Evolutionary conservation across 2,888 invertebrate species (phyloP).

Genomic region (Euplagia quadripunctaria): DNA sequence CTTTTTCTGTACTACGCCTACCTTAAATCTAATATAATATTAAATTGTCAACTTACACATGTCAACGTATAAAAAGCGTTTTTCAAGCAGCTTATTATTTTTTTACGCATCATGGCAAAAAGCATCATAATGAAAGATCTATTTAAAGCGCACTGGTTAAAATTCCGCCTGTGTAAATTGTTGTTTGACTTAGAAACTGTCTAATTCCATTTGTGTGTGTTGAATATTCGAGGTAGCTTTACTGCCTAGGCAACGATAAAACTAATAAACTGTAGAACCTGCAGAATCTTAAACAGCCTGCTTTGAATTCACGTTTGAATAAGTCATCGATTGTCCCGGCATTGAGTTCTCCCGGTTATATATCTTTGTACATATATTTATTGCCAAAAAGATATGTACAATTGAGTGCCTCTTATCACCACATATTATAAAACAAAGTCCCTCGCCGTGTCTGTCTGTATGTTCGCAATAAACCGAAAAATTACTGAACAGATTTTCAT

Average conservation of each 20-base stretch:
- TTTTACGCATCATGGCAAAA: background rate
- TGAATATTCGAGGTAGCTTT: background rate
- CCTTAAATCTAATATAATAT: background rate
- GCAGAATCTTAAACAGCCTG: constrained; percentile 25
- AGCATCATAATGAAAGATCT: background rate
- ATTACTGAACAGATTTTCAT: too few species aligned
- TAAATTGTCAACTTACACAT: background rate
- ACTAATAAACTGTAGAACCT: constrained; percentile 10
- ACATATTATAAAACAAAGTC: too few species aligned
- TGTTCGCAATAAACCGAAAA: too few species aligned
- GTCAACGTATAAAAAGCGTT: background rate
- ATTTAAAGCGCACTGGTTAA: background rate
- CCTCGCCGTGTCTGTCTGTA: too few species aligned
- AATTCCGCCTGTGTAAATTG: background rate
- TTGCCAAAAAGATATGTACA: constrained; percentile 21
- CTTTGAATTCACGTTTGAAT: constrained; percentile 37
- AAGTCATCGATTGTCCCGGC: constrained; percentile 30
- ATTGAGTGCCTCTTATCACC: background rate
- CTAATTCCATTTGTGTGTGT: constrained; percentile 1
- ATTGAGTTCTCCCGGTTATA: constrained; percentile 18
- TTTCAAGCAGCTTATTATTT: background rate
- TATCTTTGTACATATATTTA: constrained; percentile 38
- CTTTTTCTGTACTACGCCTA: background rate
- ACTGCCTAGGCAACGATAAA: constrained; percentile 7
- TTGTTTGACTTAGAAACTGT: constrained; percentile 2